A percentile compares a stretch with the other conserved stretches of the same genome.
phyloP scores from a whole-genome alignment of 1,140 invertebrate species.

The Triops cancriformis region DNA sequence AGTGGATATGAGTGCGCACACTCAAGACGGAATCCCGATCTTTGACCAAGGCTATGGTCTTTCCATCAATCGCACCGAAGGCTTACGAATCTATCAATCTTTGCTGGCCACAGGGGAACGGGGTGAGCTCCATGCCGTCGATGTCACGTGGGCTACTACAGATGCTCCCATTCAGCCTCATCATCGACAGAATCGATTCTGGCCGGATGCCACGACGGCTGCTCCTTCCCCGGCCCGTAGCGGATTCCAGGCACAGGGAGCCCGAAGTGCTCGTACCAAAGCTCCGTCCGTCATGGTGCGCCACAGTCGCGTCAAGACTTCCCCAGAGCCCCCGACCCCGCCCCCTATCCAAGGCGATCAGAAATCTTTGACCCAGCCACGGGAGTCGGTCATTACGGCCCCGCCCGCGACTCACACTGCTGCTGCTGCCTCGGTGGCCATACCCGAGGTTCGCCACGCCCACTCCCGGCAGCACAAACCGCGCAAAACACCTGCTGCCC shows the following conservation, averaged over 20 bases:
- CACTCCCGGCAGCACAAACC: background rate
- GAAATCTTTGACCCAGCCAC: conserved; percentile 19
- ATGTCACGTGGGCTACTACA: conserved; percentile 22
- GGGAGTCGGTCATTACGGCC: background rate
- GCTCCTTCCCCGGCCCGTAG: background rate
- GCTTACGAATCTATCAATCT: conserved; percentile 27
- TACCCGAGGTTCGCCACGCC: conserved; percentile 13
- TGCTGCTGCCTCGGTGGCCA: background rate
- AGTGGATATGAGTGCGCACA: conserved; percentile 28
- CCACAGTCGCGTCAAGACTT: conserved; percentile 22
- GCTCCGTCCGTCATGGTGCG: conserved; percentile 18
- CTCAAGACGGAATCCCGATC: conserved; percentile 28
- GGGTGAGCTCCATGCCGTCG: conserved; percentile 16
- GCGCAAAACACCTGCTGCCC: background rate
- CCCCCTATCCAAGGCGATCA: conserved; percentile 21
- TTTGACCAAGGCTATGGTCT: conserved; percentile 28
- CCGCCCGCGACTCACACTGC: background rate
- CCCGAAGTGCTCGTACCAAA: background rate
- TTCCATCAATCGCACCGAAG: conserved; percentile 26
- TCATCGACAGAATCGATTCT: conserved; percentile 28
- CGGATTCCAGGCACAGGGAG: background rate
- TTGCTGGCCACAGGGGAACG: conserved; percentile 22
- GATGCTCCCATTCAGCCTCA: conserved; percentile 26
- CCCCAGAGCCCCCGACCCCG: conserved; percentile 7
- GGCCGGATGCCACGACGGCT: conserved; percentile 13